Evolutionary conservation across 2,888 invertebrate genomes (phyloP), one percentile per base, ranked within the genome.

Genomic region (Folsomia candida): DNA sequence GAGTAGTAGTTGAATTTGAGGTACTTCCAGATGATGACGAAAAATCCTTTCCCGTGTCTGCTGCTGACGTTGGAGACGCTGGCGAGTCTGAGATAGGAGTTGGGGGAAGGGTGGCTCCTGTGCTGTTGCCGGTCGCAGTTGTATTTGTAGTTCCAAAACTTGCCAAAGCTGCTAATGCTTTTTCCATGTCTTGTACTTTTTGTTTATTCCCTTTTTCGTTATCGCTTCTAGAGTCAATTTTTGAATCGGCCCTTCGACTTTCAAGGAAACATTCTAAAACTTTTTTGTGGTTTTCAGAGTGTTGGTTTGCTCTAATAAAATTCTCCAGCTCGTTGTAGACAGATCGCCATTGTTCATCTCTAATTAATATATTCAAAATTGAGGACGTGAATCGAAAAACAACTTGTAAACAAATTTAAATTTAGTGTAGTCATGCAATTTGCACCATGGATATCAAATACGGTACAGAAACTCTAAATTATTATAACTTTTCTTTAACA

Each of bases 251-350:
- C 51, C 69, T 85, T 69, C 87, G 86, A 78, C 91, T 91, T 80
- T 96, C 95, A 27, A 92, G 85, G 60, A 97, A 85, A 81, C 92
- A 93, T 63, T 90, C 89, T 60, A 94, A 84, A 22, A 95, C 86
- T 70, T 89, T 88, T 73, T 89, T 88, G 82, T 97, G 97, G 77
- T 89, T 89, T 2, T 89, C 86, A 0, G 94, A 91, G 67, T 90
- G 90, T 27, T 90, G 87, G 82, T 92, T 91, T 27, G 89, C 88
- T 68, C 91, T 89, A 0, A 97, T 85, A 51, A 95, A 86, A 14
- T 89, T 89, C 82, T 97, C 97, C 62, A 97, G 83, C 82, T 97
- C 97, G 29, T 88, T 87, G 91, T 96, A 97, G 82, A 97, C 88
- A 28, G 92, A 87, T 60, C 92, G 89, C 85, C 97, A 97, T 80